Base-by-base conservation (phyloP, 1,140 invertebrate species). In the Tribolium madens region DNA sequence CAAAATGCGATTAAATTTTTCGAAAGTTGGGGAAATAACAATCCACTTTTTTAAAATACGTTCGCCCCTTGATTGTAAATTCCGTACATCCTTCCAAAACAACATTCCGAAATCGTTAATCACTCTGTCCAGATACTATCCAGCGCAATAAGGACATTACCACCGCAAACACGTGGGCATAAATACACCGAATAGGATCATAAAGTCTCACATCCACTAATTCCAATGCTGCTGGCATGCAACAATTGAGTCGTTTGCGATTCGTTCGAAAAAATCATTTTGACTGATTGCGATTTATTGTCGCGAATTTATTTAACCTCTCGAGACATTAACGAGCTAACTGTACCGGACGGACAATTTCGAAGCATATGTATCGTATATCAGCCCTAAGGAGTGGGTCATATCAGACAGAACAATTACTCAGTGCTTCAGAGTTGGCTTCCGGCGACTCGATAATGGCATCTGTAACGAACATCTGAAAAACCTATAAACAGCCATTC, bases 201-300 rank as follows among this genome's bases (percentile, higher is more conserved):
- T 78, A 78, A 78, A 78, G 77, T 78, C 50, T 53, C 72, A 12
- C 72, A 69, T 78, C 73, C 77, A 71, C 77, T 75, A 78, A 78
- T 78, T 78, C 68, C 77, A 78, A 75, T 78, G 73, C 64, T 57
- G 21, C 18, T 15, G 10, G 70, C 26, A 36, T 12, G 12, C 52
- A 52, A 69, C 36, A 53, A 76, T 76, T 50, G 31, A 64, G 50
- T 70, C 52, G 47, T 26, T 50, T 52, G 5, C 15, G 3, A 10
- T 26, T 74, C 6, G 13, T 13, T 14, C 18, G 47, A 36, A 21
- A 33, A 33, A 42, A 9, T 3, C 6, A 42, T 42, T 42, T 42
- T 42, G 73, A 75, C 50, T 46, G 31, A 42, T 64, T 60, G 26
- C 73, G 26, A 64, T 64, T 64, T 64, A 64, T 64, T 64, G 14